Evolutionary conservation across 2,888 invertebrate species (phyloP), one percentile per base, ranked within the genome.

Genomic region (Pharmacophagus antenor): DNA sequence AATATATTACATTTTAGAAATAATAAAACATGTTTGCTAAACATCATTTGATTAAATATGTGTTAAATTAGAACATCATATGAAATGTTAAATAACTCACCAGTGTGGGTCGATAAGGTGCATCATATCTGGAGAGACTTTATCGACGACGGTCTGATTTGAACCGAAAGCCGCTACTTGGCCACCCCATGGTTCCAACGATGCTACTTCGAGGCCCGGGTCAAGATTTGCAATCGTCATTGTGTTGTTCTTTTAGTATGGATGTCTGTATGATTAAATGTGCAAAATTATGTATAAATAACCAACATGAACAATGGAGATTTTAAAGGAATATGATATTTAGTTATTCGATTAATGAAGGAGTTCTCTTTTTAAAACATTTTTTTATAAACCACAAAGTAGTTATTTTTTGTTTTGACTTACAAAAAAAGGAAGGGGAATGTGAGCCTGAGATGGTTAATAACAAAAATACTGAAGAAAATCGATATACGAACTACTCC

Each of bases 121-220:
- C 67, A 95, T 88, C 94, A 95, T 94, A 53, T 95, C 95, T 18
- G 94, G 92, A 52, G 92, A 89, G 68, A 95, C 95, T 84, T 94
- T 95, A 87, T 97, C 97, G 70, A 95, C 95, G 67, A 96, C 96
- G 63, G 96, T 95, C 75, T 94, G 92, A 86, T 96, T 96, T 64
- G 92, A 74, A 71, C 92, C 78, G 73, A 91, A 85, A 71, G 92
- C 85, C 47, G 87, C 85, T 48, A 84, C 85, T 62, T 90, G 82
- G 46, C 88, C 88, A 63, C 87, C 88, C 89, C 90, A 91, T 55
- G 88, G 81, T 71, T 91, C 88, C 63, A 91, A 73, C 55, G 91
- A 88, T 59, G 89, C 86, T 56, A 82, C 71, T 49, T 89, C 89
- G 50, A 90, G 88, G 47, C 88, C 89, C 25, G 88, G 83, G 70